phyloP scores from a whole-genome alignment of 64 coral and sea anemone species.

The Pocillopora damicornis region DNA sequence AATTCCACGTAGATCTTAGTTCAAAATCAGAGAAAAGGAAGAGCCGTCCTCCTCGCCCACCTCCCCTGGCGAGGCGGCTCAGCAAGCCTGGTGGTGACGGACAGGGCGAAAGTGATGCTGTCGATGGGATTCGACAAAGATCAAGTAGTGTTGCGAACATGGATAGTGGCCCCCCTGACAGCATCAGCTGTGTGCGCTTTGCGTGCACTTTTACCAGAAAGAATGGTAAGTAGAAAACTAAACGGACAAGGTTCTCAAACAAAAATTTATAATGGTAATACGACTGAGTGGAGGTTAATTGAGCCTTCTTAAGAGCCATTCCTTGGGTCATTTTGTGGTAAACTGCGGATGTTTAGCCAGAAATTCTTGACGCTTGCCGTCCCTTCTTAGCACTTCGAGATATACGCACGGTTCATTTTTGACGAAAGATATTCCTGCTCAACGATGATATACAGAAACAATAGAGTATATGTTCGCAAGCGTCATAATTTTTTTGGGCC shows the following conservation, averaged over 20 bases:
- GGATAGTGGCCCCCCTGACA: slow-evolving; percentile 54
- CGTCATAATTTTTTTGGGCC: too few relatives aligned
- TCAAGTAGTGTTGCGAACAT: slow-evolving; percentile 15
- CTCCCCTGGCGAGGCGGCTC: slow-evolving; percentile 43
- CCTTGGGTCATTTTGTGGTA: too few relatives aligned
- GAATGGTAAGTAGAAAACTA: slow-evolving; percentile 50
- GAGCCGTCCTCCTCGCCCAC: slow-evolving; percentile 64
- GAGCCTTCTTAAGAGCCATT: neutral
- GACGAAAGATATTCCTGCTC: too few relatives aligned
- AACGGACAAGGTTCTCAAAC: neutral
- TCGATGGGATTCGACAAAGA: slow-evolving; percentile 48
- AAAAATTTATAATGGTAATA: too few relatives aligned
- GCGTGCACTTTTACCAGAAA: slow-evolving; percentile 95
- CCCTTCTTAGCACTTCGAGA: too few relatives aligned
- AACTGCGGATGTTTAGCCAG: too few relatives aligned
- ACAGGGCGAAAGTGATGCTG: slow-evolving; percentile 32
- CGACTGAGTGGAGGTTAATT: neutral
- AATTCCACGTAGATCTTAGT: slow-evolving; percentile 43
- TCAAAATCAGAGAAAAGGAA: slow-evolving; percentile 63
- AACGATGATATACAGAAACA: too few relatives aligned
- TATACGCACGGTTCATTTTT: too few relatives aligned
- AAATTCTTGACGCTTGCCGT: too few relatives aligned
- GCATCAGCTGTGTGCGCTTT: slow-evolving; percentile 77
- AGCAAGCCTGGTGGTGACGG: slow-evolving; percentile 17
- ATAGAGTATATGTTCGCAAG: too few relatives aligned